Conservation (phyloP, 2,113 vertebrate genomes). For the Lucifuga dentata region DNA sequence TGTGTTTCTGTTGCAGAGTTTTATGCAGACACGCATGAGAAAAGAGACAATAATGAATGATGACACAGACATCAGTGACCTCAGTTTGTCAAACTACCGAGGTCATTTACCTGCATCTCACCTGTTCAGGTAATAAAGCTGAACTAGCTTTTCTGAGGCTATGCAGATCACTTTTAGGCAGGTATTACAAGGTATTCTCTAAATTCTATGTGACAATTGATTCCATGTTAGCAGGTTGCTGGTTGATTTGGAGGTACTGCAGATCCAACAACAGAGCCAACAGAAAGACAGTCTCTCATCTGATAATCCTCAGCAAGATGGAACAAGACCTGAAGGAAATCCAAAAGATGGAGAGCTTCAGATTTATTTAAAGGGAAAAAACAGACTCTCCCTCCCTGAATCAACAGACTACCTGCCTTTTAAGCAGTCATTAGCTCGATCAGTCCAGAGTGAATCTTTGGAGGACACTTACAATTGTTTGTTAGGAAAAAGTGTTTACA, state of each 20-base stretch:
- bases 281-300: background rate
- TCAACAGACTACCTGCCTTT: background rate
- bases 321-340: background rate
- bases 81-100: no score
- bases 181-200: background rate
- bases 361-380: slow-evolving; percentile 6
- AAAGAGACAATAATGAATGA: slow-evolving; percentile 19
- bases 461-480: slow-evolving; percentile 6
- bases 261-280: slow-evolving; percentile 22
- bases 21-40: slow-evolving; percentile 25
- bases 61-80: slow-evolving; percentile 20
- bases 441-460: slow-evolving; percentile 3
- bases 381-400: background rate
- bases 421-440: no score
- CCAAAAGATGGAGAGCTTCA: background rate
- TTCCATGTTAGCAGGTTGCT: slow-evolving; percentile 53
- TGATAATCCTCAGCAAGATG: background rate
- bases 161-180: background rate
- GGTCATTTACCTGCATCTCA: slow-evolving; percentile 15
- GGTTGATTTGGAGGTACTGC: slow-evolving; percentile 30
- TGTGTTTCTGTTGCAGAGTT: slow-evolving; percentile 28
- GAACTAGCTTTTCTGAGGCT: no score
- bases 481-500: slow-evolving; percentile 12
- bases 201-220: no score
- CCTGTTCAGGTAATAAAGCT: slow-evolving; percentile 43